Evolutionary conservation across 53 echinoderm and acorn worm species (phyloP).

Genomic region (Antedon mediterranea): DNA sequence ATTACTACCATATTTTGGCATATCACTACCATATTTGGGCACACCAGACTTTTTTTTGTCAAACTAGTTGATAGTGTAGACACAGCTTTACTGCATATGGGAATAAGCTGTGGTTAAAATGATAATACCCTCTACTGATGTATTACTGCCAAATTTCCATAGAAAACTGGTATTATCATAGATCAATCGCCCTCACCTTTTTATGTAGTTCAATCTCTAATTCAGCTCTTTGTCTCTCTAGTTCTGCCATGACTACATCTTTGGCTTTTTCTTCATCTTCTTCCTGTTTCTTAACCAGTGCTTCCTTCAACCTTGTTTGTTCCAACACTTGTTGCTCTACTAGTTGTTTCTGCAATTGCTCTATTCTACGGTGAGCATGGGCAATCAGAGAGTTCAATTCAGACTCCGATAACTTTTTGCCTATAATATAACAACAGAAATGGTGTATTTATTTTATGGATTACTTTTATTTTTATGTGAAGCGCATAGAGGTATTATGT

Average conservation of each 20-base stretch:
- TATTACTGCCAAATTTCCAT: too few relatives aligned
- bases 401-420: constrained; percentile 69
- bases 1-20: too few relatives aligned
- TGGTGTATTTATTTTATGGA: too few relatives aligned
- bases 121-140: too few relatives aligned
- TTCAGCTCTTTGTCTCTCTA: constrained; percentile 49
- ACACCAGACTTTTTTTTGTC: too few relatives aligned
- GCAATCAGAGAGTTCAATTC: constrained; percentile 90
- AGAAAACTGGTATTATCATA: too few relatives aligned
- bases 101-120: too few relatives aligned
- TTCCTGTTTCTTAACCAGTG: constrained; percentile 38
- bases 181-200: constrained; percentile 28
- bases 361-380: constrained; percentile 73
- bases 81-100: too few relatives aligned
- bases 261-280: constrained; percentile 46
- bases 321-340: constrained; percentile 81
- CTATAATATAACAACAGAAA: constrained; percentile 12
- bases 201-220: constrained; percentile 54
- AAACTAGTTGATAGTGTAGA: too few relatives aligned
- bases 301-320: constrained; percentile 40
- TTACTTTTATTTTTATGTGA: too few relatives aligned
- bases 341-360: constrained; percentile 77
- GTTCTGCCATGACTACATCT: constrained; percentile 36
- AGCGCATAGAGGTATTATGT: too few relatives aligned
- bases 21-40: too few relatives aligned